Evolutionary conservation across 1,140 invertebrate species (phyloP).

Genomic region (Drosophila orosa): DNA sequence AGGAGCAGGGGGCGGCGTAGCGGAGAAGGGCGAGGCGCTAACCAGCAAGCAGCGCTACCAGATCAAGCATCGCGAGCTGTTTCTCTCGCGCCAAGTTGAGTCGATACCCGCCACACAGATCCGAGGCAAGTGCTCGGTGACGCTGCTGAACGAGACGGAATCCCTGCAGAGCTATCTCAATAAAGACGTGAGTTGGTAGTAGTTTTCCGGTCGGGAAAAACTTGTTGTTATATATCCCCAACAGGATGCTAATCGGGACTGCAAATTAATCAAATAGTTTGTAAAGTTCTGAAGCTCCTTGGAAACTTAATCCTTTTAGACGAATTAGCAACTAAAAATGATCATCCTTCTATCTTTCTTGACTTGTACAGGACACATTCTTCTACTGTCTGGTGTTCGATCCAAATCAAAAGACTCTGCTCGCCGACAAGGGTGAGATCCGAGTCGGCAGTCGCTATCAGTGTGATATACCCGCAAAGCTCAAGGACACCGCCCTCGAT

Average conservation of each 20-base stretch:
- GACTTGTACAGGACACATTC: conserved; percentile 94
- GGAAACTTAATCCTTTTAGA: neutral
- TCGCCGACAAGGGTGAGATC: conserved; percentile 98
- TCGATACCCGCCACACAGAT: conserved; percentile 99
- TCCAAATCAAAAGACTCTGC: conserved; percentile 98
- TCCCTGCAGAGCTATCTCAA: conserved; percentile 97
- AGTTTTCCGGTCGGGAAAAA: neutral
- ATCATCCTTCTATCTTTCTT: conserved; percentile 60
- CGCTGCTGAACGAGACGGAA: conserved; percentile 99
- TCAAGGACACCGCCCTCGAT: conserved; percentile 92
- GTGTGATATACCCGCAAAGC: conserved; percentile 92
- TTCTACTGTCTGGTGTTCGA: conserved; percentile 99
- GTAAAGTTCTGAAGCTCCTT: neutral
- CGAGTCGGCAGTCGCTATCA: conserved; percentile 97
- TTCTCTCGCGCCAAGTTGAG: conserved; percentile 98
- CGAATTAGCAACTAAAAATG: neutral
- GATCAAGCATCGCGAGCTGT: conserved; percentile 98
- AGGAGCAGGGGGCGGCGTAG: conserved; percentile 49
- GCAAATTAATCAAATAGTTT: neutral
- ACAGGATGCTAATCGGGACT: neutral
- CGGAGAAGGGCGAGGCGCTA: conserved; percentile 84
- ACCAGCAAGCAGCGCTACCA: conserved; percentile 94
- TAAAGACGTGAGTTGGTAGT: conserved; percentile 92
- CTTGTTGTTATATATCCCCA: neutral
- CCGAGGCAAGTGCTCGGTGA: conserved; percentile 99